Percentiles rank a stretch among this genome's conserved stretches.
Evolutionary conservation across 2,888 invertebrate genomes (phyloP).

Genomic region (Drosophila vallismaia): DNA sequence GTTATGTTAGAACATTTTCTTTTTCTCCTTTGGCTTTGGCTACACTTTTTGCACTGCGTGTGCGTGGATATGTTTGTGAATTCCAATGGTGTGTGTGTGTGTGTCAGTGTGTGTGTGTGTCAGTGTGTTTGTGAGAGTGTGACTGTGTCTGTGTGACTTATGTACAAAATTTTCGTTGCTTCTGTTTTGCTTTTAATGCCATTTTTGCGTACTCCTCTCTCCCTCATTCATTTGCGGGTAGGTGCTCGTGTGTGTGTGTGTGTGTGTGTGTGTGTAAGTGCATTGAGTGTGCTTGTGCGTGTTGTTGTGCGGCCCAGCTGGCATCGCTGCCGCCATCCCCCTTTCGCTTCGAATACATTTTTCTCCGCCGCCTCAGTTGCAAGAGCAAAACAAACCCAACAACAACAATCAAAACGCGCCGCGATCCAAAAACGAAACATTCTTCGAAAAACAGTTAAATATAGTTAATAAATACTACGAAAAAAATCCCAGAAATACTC

Average conservation of each 20-base stretch:
- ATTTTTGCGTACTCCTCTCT: constrained; percentile 6
- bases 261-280: constrained; percentile 17
- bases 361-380: constrained; percentile 22
- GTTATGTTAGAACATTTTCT: constrained; percentile 26
- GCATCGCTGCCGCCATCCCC: constrained; percentile 20
- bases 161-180: background rate
- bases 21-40: constrained; percentile 12
- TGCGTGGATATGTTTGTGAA: constrained; percentile 35
- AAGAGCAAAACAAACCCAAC: constrained; percentile 22
- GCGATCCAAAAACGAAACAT: constrained; percentile 8
- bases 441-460: constrained; percentile 1
- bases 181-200: constrained; percentile 8
- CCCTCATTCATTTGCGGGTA: too few relatives aligned
- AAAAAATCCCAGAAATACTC: too few relatives aligned
- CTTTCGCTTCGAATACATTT: constrained; percentile 4
- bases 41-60: constrained; percentile 18
- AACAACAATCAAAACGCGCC: constrained; percentile 17
- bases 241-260: background rate
- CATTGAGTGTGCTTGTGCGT: constrained; percentile 15
- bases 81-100: constrained; percentile 22
- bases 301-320: constrained; percentile 14
- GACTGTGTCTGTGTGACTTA: too few relatives aligned
- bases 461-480: constrained; percentile 1
- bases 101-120: too few relatives aligned
- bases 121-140: too few relatives aligned